These are phyloP conservation scores for Cantharis rustica DNA, from an alignment of 2,888 invertebrate species.

Conservation along the genomic window DNA sequence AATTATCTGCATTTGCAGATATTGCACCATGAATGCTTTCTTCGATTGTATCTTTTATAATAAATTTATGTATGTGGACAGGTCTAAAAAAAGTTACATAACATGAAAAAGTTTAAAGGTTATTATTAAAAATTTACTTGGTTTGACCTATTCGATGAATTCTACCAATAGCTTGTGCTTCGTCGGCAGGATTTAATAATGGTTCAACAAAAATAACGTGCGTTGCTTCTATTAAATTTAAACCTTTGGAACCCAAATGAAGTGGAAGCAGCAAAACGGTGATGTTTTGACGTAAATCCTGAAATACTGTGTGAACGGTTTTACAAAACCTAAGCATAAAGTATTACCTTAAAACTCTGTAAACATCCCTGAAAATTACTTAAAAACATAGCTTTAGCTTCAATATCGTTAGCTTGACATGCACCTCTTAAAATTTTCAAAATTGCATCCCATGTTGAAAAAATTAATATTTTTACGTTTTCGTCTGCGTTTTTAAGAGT, in stretches of 20 bases:
- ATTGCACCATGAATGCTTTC: conserved; percentile 65
- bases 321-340: neutral
- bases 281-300: conserved; percentile 45
- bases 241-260: conserved; percentile 72
- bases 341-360: conserved; percentile 61
- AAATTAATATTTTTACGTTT: conserved; percentile 71
- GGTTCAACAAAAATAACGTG: conserved; percentile 79
- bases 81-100: conserved; percentile 52
- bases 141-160: conserved; percentile 81
- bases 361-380: conserved; percentile 47
- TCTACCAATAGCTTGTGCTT: conserved; percentile 77
- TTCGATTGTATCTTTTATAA: conserved; percentile 72
- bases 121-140: conserved; percentile 54
- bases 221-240: conserved; percentile 79
- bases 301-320: neutral
- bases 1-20: conserved; percentile 52
- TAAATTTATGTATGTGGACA: conserved; percentile 73
- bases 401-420: conserved; percentile 60
- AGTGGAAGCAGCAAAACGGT: conserved; percentile 71
- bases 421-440: conserved; percentile 61
- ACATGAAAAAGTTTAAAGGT: neutral
- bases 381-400: conserved; percentile 37
- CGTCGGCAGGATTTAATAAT: conserved; percentile 72
- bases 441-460: conserved; percentile 65
- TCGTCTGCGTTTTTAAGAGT: conserved; percentile 60